Conservation (phyloP, 2,797 vertebrate genomes). For the Enteromius afrohamiltoni region DNA sequence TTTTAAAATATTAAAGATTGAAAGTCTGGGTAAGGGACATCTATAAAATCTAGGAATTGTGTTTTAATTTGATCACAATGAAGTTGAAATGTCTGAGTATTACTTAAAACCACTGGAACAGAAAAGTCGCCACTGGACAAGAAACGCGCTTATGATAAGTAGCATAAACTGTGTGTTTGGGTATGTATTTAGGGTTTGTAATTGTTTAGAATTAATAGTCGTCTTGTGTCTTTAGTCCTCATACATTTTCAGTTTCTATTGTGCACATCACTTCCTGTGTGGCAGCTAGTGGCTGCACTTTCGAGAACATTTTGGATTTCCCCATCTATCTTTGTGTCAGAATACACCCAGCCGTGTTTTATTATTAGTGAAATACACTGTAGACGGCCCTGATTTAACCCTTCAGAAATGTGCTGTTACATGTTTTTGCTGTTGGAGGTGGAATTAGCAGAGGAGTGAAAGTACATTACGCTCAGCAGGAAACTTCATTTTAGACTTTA, state of each 20-base stretch:
- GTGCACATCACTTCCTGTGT: slow-evolving; percentile 5
- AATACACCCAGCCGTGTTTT: not conserved
- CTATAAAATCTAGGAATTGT: not conserved
- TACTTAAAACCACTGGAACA: not conserved
- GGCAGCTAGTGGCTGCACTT: not conserved
- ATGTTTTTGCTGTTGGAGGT: not conserved
- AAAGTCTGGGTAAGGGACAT: not conserved
- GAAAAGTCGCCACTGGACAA: not conserved
- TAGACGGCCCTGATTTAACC: slow-evolving; percentile 3
- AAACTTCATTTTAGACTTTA: slow-evolving; percentile 1
- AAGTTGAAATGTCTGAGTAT: not conserved
- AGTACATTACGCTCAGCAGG: not conserved
- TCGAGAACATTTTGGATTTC: not conserved
- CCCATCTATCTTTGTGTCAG: not conserved
- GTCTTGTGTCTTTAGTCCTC: not conserved
- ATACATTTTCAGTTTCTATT: slow-evolving; percentile 6
- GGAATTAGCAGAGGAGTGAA: not conserved
- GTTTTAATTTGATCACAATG: not conserved
- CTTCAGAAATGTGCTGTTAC: not conserved
- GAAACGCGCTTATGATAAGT: not conserved
- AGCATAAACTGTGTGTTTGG: not conserved
- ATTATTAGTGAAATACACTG: not conserved
- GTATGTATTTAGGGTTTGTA: not conserved
- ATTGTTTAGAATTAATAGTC: not conserved
- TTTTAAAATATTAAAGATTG: not conserved